Conservation (phyloP, 1,140 invertebrate species). For the Conus ventricosus region DNA sequence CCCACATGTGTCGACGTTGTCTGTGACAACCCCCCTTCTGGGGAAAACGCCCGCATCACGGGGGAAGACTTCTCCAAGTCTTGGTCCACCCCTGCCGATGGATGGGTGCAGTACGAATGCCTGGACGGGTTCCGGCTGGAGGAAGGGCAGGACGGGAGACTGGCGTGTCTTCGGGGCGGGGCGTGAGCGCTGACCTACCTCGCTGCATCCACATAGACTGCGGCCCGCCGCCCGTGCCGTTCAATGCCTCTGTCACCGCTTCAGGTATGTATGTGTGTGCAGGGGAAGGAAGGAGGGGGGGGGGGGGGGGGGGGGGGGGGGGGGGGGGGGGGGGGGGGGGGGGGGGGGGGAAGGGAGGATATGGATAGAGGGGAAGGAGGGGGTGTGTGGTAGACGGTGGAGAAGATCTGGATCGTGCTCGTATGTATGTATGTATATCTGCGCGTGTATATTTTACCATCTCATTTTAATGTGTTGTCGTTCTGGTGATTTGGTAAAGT, state of each 20-base stretch:
- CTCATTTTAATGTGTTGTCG: too few relatives aligned
- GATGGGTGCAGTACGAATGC: conserved; percentile 39
- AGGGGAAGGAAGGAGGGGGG: too few relatives aligned
- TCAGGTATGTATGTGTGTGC: not conserved
- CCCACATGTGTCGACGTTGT: conserved; percentile 27
- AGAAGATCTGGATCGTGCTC: too few relatives aligned
- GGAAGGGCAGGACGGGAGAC: conserved; percentile 6
- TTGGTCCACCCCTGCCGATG: not conserved
- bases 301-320: too few relatives aligned
- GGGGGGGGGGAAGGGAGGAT: too few relatives aligned
- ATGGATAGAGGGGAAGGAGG: too few relatives aligned
- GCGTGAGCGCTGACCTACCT: conserved; percentile 4
- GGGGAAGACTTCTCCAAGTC: not conserved
- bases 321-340: too few relatives aligned
- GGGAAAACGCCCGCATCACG: conserved; percentile 34
- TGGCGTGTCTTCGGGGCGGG: conserved; percentile 35
- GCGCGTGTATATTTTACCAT: too few relatives aligned
- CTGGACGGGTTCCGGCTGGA: conserved; percentile 34
- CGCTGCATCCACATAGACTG: conserved; percentile 30
- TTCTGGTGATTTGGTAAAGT: too few relatives aligned
- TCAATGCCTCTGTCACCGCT: conserved; percentile 18
- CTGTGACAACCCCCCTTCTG: conserved; percentile 11
- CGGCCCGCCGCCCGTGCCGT: conserved; percentile 30
- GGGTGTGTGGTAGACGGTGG: too few relatives aligned
- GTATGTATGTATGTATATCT: too few relatives aligned